Evolutionary conservation across 1,140 invertebrate genomes (phyloP).

Genomic region (Brachionus angularis): DNA sequence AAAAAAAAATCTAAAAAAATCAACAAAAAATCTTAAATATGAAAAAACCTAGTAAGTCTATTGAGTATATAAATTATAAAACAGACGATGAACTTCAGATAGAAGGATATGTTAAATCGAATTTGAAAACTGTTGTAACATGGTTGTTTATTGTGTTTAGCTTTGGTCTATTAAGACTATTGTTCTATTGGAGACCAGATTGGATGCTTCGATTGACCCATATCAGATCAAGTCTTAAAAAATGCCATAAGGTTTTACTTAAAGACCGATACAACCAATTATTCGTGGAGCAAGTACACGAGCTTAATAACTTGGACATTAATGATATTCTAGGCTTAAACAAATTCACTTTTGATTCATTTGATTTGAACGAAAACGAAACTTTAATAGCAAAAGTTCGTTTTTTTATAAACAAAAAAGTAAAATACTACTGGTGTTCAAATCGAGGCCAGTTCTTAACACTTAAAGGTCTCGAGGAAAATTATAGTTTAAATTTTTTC

Average conservation of each 20-base stretch:
- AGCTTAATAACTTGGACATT: not conserved
- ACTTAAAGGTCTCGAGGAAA: not conserved
- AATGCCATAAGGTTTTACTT: slow-evolving; percentile 72
- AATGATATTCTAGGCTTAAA: too few relatives aligned
- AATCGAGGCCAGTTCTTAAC: not conserved
- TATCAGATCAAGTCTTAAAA: slow-evolving; percentile 64
- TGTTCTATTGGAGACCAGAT: slow-evolving; percentile 81
- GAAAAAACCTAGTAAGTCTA: too few relatives aligned
- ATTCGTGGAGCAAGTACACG: not conserved
- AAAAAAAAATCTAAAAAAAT: too few relatives aligned
- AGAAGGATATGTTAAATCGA: slow-evolving; percentile 63
- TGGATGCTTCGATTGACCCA: slow-evolving; percentile 72
- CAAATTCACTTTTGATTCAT: not conserved
- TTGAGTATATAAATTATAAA: not conserved
- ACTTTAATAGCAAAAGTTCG: not conserved
- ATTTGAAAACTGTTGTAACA: slow-evolving; percentile 60
- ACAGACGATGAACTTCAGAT: not conserved
- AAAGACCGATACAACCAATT: slow-evolving; percentile 1
- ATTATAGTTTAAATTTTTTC: not conserved
- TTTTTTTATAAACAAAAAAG: not conserved
- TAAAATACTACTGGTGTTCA: not conserved
- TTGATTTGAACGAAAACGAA: not conserved
- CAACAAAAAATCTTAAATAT: too few relatives aligned
- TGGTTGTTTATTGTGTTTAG: slow-evolving; percentile 66
- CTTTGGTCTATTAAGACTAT: slow-evolving; percentile 69